phyloP scores from a whole-genome alignment of 2,888 invertebrate genomes.

The Eumacrocentrus americanus region DNA sequence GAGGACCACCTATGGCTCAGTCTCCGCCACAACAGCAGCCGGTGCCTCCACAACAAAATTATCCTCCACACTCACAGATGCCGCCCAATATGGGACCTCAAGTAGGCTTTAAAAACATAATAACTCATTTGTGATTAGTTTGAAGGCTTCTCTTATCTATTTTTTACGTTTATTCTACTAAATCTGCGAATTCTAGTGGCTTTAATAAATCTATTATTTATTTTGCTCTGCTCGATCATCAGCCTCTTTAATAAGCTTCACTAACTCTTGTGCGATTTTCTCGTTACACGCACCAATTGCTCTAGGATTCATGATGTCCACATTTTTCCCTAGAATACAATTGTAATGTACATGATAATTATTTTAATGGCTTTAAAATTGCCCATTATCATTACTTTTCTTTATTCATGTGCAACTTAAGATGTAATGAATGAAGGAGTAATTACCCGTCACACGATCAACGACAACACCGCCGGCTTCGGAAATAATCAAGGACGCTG shows the following conservation, averaged over 20 bases:
- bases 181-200: background rate
- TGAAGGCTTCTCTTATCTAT: no score
- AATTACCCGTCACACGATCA: slow-evolving; percentile 62
- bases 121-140: no score
- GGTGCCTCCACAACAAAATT: slow-evolving; percentile 51
- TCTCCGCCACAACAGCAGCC: slow-evolving; percentile 40
- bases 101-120: slow-evolving; percentile 43
- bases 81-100: slow-evolving; percentile 54
- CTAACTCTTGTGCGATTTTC: slow-evolving; percentile 63
- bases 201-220: slow-evolving; percentile 24
- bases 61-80: slow-evolving; percentile 56
- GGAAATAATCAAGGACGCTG: slow-evolving; percentile 73
- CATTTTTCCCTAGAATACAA: slow-evolving; percentile 59
- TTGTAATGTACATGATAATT: background rate
- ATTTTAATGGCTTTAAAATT: background rate
- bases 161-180: background rate
- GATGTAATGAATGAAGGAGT: background rate
- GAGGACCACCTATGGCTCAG: slow-evolving; percentile 40
- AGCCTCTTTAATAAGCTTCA: slow-evolving; percentile 64
- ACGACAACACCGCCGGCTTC: slow-evolving; percentile 81
- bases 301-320: slow-evolving; percentile 68
- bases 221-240: slow-evolving; percentile 51
- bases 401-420: background rate
- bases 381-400: background rate
- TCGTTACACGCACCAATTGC: slow-evolving; percentile 66